Conservation (phyloP, 2,113 vertebrate species). For the Neopipo cinnamomea region DNA sequence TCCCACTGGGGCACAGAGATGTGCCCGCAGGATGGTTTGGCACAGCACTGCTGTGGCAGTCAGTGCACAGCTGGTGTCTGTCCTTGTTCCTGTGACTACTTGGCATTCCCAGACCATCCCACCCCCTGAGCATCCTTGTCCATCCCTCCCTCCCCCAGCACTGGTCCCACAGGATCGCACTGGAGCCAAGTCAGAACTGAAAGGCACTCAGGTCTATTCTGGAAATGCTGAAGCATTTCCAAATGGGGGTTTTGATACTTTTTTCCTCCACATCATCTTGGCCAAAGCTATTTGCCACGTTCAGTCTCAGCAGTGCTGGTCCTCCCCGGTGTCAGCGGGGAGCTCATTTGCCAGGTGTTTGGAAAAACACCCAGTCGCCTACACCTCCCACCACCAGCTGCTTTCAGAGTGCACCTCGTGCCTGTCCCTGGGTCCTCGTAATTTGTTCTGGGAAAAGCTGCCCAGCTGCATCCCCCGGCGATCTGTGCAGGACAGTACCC, state of each 20-base stretch:
- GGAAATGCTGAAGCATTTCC: not conserved
- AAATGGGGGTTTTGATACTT: not conserved
- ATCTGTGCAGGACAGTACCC: not conserved
- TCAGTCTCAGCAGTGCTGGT: not conserved
- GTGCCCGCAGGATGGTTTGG: fast-evolving
- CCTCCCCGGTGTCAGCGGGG: not conserved
- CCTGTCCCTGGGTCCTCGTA: fast-evolving
- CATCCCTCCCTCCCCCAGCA: not conserved
- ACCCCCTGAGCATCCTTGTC: fast-evolving
- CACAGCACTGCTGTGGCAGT: not conserved
- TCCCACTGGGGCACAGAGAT: not conserved
- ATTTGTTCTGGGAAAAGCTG: not conserved
- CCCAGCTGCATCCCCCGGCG: not conserved
- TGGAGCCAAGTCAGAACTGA: fast-evolving
- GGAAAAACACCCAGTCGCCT: not conserved
- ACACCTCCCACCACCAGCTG: not conserved
- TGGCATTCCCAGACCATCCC: not conserved
- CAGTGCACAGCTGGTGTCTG: not conserved
- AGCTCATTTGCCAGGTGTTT: not conserved
- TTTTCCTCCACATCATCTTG: not conserved
- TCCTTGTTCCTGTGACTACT: not conserved
- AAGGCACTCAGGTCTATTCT: not conserved
- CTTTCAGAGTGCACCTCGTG: not conserved
- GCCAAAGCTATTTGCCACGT: not conserved
- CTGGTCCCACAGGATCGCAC: not conserved